phyloP scores from a whole-genome alignment of 2,797 vertebrate genomes.

The Gila robusta region DNA sequence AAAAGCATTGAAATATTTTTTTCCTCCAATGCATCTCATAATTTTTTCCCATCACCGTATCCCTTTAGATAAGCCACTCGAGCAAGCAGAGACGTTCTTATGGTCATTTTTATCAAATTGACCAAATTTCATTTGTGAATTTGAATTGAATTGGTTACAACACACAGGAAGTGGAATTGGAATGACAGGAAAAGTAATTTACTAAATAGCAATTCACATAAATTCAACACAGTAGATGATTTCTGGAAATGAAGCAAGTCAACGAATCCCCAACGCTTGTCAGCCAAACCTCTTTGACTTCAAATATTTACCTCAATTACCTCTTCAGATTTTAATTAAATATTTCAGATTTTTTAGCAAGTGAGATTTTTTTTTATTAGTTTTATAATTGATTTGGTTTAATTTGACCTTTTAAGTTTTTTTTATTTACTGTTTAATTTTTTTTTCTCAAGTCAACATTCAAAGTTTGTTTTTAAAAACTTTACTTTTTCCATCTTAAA shows the following conservation, averaged over 20 bases:
- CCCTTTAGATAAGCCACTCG: neutral
- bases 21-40: no score
- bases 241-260: neutral
- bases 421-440: no score
- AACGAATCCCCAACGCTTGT: neutral
- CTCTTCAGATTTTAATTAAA: neutral
- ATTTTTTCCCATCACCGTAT: neutral
- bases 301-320: neutral
- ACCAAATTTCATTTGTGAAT: neutral
- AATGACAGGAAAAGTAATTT: neutral
- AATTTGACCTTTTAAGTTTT: neutral
- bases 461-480: neutral
- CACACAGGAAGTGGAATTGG: neutral
- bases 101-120: no score
- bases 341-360: neutral
- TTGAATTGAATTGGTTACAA: neutral
- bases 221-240: neutral
- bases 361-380: neutral
- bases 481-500: neutral
- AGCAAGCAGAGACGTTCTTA: neutral
- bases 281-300: neutral
- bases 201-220: neutral
- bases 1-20: no score
- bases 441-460: neutral
- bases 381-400: neutral